Evolutionary conservation across 2,888 invertebrate species (phyloP).

Genomic region (Julus scandinavius): DNA sequence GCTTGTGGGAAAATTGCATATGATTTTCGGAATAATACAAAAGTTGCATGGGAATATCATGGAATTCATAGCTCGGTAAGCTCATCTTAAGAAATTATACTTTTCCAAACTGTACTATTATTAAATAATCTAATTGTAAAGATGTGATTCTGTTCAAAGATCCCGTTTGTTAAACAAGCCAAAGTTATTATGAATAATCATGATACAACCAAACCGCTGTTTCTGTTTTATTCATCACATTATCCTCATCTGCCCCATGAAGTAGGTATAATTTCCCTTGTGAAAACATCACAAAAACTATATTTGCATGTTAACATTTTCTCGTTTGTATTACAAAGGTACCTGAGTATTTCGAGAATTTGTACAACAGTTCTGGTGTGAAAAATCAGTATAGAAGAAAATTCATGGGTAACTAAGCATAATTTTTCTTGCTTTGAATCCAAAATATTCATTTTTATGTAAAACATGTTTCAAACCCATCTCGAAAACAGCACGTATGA

Average conservation of each 20-base stretch:
- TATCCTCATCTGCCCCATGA: conserved; percentile 9
- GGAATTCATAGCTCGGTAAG: conserved; percentile 51
- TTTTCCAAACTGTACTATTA: too few species aligned
- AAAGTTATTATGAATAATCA: not conserved
- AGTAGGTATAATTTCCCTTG: not conserved
- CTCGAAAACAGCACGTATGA: conserved; percentile 20
- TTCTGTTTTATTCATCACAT: conserved; percentile 23
- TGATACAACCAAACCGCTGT: not conserved
- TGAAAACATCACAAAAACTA: not conserved
- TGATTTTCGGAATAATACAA: conserved; percentile 58
- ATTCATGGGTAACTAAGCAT: not conserved
- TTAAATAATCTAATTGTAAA: too few species aligned
- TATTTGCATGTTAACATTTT: not conserved
- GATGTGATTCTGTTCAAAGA: not conserved
- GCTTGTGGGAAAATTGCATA: conserved; percentile 58
- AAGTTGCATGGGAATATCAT: conserved; percentile 51
- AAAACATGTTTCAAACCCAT: not conserved
- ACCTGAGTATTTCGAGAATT: not conserved
- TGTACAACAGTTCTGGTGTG: not conserved
- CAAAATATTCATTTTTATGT: not conserved
- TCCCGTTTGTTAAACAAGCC: conserved; percentile 5
- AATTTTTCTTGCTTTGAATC: not conserved
- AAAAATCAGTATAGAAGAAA: conserved; percentile 8
- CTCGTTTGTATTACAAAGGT: not conserved
- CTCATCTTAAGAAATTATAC: not conserved